A percentile compares a stretch with the other conserved stretches of the same genome.
phyloP scores from a whole-genome alignment of 2,888 invertebrate genomes.

The Eupithecia exiguata region DNA sequence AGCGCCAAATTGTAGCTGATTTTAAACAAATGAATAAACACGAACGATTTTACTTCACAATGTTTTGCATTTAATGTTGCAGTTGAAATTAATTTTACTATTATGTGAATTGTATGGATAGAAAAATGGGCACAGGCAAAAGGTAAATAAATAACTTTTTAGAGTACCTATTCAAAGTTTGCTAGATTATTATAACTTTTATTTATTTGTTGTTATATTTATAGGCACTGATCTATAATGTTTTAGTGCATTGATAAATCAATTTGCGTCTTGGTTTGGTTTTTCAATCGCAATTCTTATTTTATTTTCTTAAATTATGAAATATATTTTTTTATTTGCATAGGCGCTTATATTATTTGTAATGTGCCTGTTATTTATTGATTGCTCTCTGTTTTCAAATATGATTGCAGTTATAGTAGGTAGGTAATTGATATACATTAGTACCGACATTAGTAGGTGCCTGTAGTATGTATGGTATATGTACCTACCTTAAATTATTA shows the following conservation, averaged over 20 bases:
- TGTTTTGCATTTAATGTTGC: conserved; percentile 29
- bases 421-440: conserved; percentile 1
- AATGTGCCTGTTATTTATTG: conserved; percentile 16
- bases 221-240: conserved; percentile 8
- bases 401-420: conserved; percentile 1
- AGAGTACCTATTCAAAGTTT: conserved; percentile 25
- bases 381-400: conserved; percentile 30
- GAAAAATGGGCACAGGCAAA: neutral
- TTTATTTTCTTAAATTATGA: conserved; percentile 23
- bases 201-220: conserved; percentile 25
- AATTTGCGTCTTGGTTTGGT: conserved; percentile 8
- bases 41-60: conserved; percentile 13
- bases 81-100: conserved; percentile 15
- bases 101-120: conserved; percentile 5
- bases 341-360: conserved; percentile 25
- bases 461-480: conserved; percentile 7
- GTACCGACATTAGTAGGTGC: neutral
- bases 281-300: neutral
- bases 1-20: conserved; percentile 3
- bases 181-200: conserved; percentile 20
- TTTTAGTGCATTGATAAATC: conserved; percentile 7
- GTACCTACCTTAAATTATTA: conserved; percentile 22
- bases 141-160: conserved; percentile 10
- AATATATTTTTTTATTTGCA: conserved; percentile 24
- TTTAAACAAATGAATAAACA: neutral